Evolutionary conservation across 2,113 vertebrate species (phyloP).

Genomic region (Ciconia boyciana): DNA sequence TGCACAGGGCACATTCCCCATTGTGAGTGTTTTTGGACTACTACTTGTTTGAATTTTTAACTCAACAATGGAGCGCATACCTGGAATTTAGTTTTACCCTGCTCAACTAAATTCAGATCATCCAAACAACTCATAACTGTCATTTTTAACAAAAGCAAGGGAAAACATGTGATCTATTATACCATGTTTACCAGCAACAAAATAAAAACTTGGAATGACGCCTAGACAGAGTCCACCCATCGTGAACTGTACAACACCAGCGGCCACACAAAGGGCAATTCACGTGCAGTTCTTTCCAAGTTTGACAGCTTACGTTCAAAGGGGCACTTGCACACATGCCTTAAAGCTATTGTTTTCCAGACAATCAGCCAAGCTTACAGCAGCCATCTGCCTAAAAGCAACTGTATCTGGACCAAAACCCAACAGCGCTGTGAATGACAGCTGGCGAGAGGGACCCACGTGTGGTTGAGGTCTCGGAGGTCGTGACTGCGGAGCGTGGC

Average conservation of each 20-base stretch:
- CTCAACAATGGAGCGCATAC: not conserved
- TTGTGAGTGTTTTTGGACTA: not conserved
- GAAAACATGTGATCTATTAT: rapidly evolving
- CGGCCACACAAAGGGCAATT: not conserved
- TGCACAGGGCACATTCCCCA: rapidly evolving
- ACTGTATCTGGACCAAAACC: not conserved
- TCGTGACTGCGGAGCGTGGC: too few relatives aligned
- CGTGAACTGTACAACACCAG: not conserved
- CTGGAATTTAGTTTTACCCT: not conserved
- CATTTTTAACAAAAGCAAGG: not conserved
- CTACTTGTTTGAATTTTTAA: not conserved
- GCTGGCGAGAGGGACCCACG: rapidly evolving
- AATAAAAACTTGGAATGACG: not conserved
- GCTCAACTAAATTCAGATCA: not conserved
- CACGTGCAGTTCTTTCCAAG: rapidly evolving
- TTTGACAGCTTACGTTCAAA: rapidly evolving
- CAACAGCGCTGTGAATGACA: rapidly evolving
- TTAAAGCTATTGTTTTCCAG: not conserved
- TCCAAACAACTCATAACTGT: not conserved
- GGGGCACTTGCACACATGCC: too few relatives aligned
- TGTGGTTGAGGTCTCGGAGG: rapidly evolving
- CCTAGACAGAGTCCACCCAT: not conserved
- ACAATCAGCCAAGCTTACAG: not conserved
- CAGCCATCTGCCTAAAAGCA: not conserved
- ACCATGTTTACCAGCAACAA: not conserved